phyloP scores from a whole-genome alignment of 1,140 invertebrate species.

The Ceratosolen fusciceps region DNA sequence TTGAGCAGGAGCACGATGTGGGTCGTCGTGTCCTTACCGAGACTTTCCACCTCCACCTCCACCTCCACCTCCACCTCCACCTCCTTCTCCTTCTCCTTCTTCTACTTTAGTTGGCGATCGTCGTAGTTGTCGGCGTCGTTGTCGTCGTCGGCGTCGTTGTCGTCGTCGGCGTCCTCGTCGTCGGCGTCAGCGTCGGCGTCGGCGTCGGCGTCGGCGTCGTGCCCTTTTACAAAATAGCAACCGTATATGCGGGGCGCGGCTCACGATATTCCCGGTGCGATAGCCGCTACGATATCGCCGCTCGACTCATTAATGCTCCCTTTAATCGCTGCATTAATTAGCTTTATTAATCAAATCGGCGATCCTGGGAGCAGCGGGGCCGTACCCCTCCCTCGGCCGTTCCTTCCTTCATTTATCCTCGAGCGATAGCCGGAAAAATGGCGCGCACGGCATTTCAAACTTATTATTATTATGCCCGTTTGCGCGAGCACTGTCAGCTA shows the following conservation, averaged over 20 bases:
- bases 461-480: constrained; percentile 20
- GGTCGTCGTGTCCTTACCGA: constrained; percentile 17
- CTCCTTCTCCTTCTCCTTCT: too few species aligned
- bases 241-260: background rate
- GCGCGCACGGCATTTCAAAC: background rate
- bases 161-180: too few species aligned
- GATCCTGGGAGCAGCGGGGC: background rate
- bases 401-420: too few species aligned
- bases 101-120: too few species aligned
- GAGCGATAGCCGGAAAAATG: background rate
- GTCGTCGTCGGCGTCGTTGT: too few species aligned
- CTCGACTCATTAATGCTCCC: background rate
- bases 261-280: background rate
- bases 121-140: too few species aligned
- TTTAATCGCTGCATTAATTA: constrained; percentile 20
- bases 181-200: too few species aligned
- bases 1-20: background rate
- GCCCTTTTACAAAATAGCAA: constrained; percentile 7
- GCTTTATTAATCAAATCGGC: constrained; percentile 26
- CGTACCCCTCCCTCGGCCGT: background rate
- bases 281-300: background rate
- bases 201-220: constrained; percentile 5
- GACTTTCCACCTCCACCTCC: too few species aligned
- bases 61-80: too few species aligned
- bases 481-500: background rate